phyloP scores from a whole-genome alignment of 2,888 invertebrate genomes.

The Dasypolia templi region DNA sequence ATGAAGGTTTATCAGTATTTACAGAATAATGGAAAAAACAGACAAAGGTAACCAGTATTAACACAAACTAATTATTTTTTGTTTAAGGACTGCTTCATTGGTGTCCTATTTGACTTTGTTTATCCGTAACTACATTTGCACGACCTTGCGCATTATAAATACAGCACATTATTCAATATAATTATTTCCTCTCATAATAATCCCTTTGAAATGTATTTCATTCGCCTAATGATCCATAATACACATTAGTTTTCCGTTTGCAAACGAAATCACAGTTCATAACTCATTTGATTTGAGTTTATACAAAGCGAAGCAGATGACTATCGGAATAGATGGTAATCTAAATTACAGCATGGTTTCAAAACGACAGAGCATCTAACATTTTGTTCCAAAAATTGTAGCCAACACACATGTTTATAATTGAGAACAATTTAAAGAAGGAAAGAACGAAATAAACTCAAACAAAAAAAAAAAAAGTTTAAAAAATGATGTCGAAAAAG shows the following conservation, averaged over 20 bases:
- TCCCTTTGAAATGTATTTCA: constrained; percentile 11
- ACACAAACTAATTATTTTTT: background rate
- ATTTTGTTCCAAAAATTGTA: constrained; percentile 39
- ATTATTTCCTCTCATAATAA: constrained; percentile 44
- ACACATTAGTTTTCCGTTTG: constrained; percentile 16
- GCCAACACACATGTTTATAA: constrained; percentile 29
- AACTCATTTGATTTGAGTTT: constrained; percentile 38
- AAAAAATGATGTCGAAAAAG: constrained; percentile 67
- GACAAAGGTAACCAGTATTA: background rate
- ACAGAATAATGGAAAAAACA: background rate
- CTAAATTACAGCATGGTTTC: constrained; percentile 53
- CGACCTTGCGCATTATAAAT: constrained; percentile 37
- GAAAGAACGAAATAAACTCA: constrained; percentile 2
- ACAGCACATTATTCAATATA: background rate
- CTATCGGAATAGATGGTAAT: constrained; percentile 63
- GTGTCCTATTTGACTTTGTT: background rate
- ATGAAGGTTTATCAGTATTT: background rate
- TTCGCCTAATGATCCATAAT: constrained; percentile 34
- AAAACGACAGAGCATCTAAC: constrained; percentile 43
- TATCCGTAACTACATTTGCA: background rate
- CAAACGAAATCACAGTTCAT: constrained; percentile 44
- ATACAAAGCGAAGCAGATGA: constrained; percentile 59
- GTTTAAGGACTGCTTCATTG: background rate
- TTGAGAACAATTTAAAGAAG: constrained; percentile 20
- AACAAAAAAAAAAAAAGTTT: constrained; percentile 1